Evolutionary conservation across 1,140 invertebrate genomes (phyloP).

Genomic region (Cydia strobilella): DNA sequence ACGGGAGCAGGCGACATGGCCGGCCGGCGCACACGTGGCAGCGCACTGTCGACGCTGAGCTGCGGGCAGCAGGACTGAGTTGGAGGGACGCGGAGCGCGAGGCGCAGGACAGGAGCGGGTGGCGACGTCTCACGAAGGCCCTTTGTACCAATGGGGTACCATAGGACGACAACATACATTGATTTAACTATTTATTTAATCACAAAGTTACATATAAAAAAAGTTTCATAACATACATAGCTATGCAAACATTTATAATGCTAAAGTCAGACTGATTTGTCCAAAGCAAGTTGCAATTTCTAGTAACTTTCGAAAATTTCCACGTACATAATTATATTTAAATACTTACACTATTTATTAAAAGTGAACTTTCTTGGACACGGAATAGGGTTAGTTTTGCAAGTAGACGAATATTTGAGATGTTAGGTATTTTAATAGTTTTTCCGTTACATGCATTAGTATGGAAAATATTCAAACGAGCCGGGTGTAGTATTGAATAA

Average conservation of each 20-base stretch:
- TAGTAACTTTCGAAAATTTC: background rate
- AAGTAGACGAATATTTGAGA: background rate
- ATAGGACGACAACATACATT: no score
- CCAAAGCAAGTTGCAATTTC: background rate
- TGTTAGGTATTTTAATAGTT: background rate
- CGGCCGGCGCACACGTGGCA: no score
- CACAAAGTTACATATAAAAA: no score
- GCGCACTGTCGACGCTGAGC: no score
- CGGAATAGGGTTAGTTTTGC: background rate
- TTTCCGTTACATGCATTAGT: conserved; percentile 51
- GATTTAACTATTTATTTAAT: no score
- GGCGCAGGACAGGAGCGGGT: no score
- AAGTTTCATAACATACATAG: no score
- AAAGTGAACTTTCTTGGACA: background rate
- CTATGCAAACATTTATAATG: background rate
- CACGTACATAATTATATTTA: background rate
- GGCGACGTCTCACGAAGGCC: no score
- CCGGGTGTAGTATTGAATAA: conserved; percentile 52
- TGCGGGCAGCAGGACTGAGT: no score
- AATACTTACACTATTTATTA: background rate
- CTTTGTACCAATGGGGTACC: no score
- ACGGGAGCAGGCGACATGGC: no score
- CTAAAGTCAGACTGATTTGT: background rate
- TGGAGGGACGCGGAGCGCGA: no score
- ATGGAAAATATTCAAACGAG: conserved; percentile 62